Conservation (phyloP, 2,797 vertebrate genomes). For the Clarias pachynema region DNA sequence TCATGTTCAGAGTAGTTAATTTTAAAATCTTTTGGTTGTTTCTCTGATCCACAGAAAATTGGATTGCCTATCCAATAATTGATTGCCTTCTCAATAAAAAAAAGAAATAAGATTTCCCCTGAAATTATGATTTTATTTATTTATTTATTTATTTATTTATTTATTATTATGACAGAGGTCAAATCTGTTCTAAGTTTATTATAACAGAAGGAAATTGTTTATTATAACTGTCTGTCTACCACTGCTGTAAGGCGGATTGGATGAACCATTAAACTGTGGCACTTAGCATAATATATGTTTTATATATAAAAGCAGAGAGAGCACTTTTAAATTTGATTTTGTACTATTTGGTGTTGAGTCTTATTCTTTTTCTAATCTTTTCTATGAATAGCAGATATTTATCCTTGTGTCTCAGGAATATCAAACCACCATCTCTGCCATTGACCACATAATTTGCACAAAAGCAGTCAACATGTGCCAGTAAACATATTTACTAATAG, state of each 20-base stretch:
- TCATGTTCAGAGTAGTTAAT: slow-evolving; percentile 59
- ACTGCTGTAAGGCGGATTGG: slow-evolving; percentile 19
- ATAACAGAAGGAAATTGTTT: neutral
- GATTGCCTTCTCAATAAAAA: slow-evolving; percentile 20
- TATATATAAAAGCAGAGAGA: slow-evolving; percentile 22
- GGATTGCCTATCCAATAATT: neutral
- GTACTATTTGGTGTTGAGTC: neutral
- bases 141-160: neutral
- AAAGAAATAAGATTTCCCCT: slow-evolving; percentile 19
- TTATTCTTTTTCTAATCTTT: slow-evolving; percentile 51
- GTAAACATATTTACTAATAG: slow-evolving; percentile 25
- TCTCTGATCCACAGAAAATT: slow-evolving; percentile 32
- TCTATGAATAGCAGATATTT: slow-evolving; percentile 70
- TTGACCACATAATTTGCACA: slow-evolving; percentile 55
- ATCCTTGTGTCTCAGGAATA: slow-evolving; percentile 70
- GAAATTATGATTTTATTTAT: neutral
- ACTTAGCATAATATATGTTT: neutral
- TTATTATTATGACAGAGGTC: neutral
- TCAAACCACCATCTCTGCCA: slow-evolving; percentile 75
- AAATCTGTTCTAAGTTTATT: neutral
- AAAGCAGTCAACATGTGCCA: slow-evolving; percentile 20
- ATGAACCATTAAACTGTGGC: slow-evolving; percentile 3
- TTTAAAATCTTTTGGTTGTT: slow-evolving; percentile 23
- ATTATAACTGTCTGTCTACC: slow-evolving; percentile 1
- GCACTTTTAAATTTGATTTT: slow-evolving; percentile 35